These are phyloP conservation scores for Leptinotarsa undecemlineata DNA, from an alignment of 1,140 invertebrate genomes.

Conservation along the genomic window DNA sequence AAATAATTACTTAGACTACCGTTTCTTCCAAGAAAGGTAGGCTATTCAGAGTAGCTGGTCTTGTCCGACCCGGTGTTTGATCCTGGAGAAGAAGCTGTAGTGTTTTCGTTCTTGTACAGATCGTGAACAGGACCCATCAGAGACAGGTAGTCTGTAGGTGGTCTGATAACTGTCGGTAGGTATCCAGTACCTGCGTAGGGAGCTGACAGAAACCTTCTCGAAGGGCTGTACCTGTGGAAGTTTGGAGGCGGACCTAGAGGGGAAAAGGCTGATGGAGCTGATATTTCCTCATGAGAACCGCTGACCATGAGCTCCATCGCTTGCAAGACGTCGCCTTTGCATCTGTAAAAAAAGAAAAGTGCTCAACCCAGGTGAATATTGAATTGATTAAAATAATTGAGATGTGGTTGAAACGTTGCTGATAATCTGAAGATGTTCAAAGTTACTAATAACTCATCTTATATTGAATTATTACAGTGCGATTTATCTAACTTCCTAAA, in stretches of 20 bases:
- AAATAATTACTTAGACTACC: not conserved
- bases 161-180: slow-evolving; percentile 75
- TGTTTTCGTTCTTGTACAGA: slow-evolving; percentile 54
- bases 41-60: slow-evolving; percentile 58
- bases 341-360: slow-evolving; percentile 37
- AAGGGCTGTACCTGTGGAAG: slow-evolving; percentile 62
- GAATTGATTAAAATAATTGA: no score
- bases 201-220: slow-evolving; percentile 73
- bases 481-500: no score
- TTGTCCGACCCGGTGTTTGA: slow-evolving; percentile 56
- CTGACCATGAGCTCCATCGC: slow-evolving; percentile 87
- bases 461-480: no score
- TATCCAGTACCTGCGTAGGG: slow-evolving; percentile 81
- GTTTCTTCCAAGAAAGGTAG: not conserved
- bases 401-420: no score
- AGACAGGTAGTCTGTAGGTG: slow-evolving; percentile 55
- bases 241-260: slow-evolving; percentile 66
- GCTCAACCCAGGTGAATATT: no score
- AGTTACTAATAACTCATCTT: no score
- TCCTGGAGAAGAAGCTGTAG: slow-evolving; percentile 56
- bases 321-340: slow-evolving; percentile 82
- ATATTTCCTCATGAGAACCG: slow-evolving; percentile 58
- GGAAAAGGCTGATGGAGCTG: slow-evolving; percentile 71
- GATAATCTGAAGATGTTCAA: no score
- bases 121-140: slow-evolving; percentile 51